Conservation (phyloP, 2,113 vertebrate species). For the Phasianus colchicus region DNA sequence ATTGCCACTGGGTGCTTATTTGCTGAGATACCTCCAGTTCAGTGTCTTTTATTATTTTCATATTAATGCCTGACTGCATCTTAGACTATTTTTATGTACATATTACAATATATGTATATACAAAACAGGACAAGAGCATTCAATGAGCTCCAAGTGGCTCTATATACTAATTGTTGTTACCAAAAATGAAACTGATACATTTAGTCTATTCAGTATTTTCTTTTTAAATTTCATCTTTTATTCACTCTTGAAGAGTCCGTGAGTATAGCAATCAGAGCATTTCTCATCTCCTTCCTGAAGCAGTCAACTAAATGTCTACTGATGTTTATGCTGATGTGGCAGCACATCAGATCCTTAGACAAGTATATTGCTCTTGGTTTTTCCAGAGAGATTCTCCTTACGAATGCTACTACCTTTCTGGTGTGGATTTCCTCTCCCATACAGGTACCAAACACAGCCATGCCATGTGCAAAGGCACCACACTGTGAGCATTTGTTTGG, state of each 20-base stretch:
- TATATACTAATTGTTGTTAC: conserved; percentile 73
- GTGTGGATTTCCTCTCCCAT: background rate
- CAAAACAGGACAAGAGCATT: background rate
- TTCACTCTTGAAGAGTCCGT: conserved; percentile 77
- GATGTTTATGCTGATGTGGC: background rate
- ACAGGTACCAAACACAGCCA: background rate
- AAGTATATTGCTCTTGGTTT: background rate
- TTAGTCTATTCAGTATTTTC: conserved; percentile 31
- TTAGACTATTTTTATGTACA: background rate
- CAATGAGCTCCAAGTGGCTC: conserved; percentile 1
- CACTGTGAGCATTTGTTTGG: background rate
- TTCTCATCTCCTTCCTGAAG: conserved; percentile 57
- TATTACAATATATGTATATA: background rate
- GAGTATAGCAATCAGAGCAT: conserved; percentile 77
- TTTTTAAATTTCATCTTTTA: conserved; percentile 78
- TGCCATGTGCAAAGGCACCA: conserved; percentile 12
- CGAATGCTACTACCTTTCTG: background rate
- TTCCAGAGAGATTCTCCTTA: background rate
- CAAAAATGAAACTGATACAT: conserved; percentile 62
- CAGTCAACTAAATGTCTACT: conserved; percentile 33
- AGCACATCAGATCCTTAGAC: conserved; percentile 29
- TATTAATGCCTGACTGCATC: accelerated
- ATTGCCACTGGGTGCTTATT: accelerated
- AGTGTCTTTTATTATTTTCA: accelerated
- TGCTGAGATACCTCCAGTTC: accelerated